These are phyloP conservation scores for Dermatemys mawii DNA, from an alignment of 2,113 vertebrate species.

Conservation along the genomic window DNA sequence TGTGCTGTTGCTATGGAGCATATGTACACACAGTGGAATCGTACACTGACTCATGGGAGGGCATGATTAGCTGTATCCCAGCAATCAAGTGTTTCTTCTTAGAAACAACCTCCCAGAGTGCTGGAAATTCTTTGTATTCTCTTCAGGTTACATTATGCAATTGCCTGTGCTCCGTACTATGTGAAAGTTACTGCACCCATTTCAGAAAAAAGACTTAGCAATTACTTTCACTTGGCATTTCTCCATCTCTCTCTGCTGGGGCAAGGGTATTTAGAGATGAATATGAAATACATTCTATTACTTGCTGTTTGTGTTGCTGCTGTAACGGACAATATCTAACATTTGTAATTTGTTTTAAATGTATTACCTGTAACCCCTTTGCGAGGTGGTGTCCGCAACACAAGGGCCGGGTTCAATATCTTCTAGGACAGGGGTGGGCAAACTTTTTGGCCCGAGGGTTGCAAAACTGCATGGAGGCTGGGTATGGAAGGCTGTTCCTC, in stretches of 20 bases:
- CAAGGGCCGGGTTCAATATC: background rate
- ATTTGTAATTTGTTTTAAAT: background rate
- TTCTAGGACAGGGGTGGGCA: too few relatives aligned
- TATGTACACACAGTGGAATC: background rate
- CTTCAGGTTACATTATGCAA: background rate
- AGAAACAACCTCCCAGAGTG: background rate
- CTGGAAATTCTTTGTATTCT: background rate
- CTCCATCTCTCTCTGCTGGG: rapidly evolving
- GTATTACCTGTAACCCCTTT: background rate
- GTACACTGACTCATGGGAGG: background rate
- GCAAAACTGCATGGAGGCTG: too few relatives aligned
- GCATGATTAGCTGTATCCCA: rapidly evolving
- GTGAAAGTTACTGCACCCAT: rapidly evolving
- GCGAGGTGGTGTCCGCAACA: background rate
- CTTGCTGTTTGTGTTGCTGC: rapidly evolving
- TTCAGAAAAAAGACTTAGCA: rapidly evolving
- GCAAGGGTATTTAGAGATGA: background rate
- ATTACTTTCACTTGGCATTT: background rate
- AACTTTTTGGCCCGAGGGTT: too few relatives aligned
- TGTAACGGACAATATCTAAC: background rate
- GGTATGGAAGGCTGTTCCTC: too few relatives aligned
- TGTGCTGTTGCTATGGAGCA: slow-evolving; percentile 1
- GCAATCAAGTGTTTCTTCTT: rapidly evolving
- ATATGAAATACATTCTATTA: rapidly evolving
- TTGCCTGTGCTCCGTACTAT: rapidly evolving